These are phyloP conservation scores for Netelia virgata DNA, from an alignment of 2,888 invertebrate species.

Conservation along the genomic window DNA sequence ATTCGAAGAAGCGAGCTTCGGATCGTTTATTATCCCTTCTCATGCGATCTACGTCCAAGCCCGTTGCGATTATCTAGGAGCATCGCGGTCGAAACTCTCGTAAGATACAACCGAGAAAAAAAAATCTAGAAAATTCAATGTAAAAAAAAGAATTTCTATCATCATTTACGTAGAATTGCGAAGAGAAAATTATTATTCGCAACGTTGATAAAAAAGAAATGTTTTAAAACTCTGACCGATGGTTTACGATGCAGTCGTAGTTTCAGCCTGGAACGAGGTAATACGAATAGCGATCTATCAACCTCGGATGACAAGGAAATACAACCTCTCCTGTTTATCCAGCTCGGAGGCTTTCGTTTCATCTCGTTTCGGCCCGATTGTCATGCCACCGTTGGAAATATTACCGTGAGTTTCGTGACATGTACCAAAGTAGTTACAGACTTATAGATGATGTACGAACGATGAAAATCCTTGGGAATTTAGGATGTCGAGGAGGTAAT, in stretches of 20 bases:
- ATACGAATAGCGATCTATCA: conserved; percentile 49
- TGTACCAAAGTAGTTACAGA: background rate
- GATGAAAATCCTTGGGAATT: background rate
- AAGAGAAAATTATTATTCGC: too few relatives aligned
- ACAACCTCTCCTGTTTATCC: conserved; percentile 16
- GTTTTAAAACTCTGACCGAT: background rate
- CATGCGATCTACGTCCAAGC: conserved; percentile 44
- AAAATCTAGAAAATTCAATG: background rate
- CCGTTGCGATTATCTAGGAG: background rate
- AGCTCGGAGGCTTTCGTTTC: conserved; percentile 11
- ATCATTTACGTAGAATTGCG: background rate
- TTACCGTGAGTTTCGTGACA: background rate
- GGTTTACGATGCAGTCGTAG: background rate
- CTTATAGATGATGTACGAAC: background rate
- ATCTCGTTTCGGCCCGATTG: conserved; percentile 22
- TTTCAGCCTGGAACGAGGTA: conserved; percentile 35
- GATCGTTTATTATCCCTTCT: conserved; percentile 54
- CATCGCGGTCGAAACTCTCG: background rate
- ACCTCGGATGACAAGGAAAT: conserved; percentile 46
- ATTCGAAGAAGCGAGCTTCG: conserved; percentile 29
- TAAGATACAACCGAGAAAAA: background rate
- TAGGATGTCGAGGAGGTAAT: background rate
- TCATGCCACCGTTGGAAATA: conserved; percentile 1
- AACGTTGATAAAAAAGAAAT: conserved; percentile 11
- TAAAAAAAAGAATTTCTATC: background rate